These are phyloP conservation scores for Phasia obesa DNA, from an alignment of 2,888 invertebrate genomes.

Conservation along the genomic window DNA sequence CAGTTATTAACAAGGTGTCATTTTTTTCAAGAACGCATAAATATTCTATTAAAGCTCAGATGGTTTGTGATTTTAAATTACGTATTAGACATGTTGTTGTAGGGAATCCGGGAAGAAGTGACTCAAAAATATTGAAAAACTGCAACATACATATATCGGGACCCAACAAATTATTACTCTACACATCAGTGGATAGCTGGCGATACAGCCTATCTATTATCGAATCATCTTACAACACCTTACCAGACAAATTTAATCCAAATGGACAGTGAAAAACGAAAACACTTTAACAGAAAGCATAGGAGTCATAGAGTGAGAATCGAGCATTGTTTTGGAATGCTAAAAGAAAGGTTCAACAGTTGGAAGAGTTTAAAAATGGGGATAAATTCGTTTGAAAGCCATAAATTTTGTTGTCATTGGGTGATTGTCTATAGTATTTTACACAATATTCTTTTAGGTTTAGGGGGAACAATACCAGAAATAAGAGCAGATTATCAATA, in stretches of 20 bases:
- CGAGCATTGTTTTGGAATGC: constrained; percentile 6
- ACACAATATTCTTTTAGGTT: constrained; percentile 21
- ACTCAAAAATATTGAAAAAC: constrained; percentile 22
- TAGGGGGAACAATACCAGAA: background rate
- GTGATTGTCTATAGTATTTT: constrained; percentile 4
- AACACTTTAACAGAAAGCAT: constrained; percentile 2
- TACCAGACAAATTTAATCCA: background rate
- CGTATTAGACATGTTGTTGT: constrained; percentile 26
- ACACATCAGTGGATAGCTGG: background rate
- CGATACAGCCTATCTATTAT: background rate
- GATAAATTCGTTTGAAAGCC: background rate
- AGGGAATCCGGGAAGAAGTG: constrained; percentile 7
- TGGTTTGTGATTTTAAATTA: constrained; percentile 15
- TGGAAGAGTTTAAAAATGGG: constrained; percentile 3
- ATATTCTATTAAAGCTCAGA: constrained; percentile 18
- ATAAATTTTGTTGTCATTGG: background rate
- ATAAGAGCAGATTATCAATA: background rate
- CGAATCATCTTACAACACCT: constrained; percentile 1
- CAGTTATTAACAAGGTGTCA: background rate
- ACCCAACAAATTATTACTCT: too few relatives aligned
- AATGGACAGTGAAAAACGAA: constrained; percentile 9
- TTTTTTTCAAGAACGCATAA: constrained; percentile 4
- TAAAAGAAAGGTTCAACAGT: background rate
- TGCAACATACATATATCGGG: too few relatives aligned
- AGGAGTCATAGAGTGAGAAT: background rate